Evolutionary conservation across 1,140 invertebrate genomes (phyloP), one percentile per base, ranked within the genome.

Genomic region (Calephelis virginiensis): DNA sequence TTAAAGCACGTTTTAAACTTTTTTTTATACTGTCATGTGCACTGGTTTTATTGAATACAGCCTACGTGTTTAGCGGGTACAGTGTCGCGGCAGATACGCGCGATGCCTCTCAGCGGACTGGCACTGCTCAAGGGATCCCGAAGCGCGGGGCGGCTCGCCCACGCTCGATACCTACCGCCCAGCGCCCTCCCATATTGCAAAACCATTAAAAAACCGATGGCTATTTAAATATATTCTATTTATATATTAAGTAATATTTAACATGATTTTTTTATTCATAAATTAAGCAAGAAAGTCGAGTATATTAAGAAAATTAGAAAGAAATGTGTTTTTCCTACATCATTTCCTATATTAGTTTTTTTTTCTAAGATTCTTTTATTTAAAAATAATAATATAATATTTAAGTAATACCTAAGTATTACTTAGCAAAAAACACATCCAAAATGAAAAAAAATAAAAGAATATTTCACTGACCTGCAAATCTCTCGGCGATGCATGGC

Each of bases 91-190:
- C 75, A 71, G 76, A 71, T 80, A 79, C 81, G 80, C 78, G 76
- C 78, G 76, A 65, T 71, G 67, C 69, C 77, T 80, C 74, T 75
- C 77, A 70, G 69, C 78, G 71, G 73, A 84, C 82, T 84, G 74
- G 67, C 40, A 43, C 40, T 43, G 40, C 71, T 77, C 60, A 63
- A 80, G 81, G 78, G 82, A 82, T 84, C 82, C 82, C 67, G 71
- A 67, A 69, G 74, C 78, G 79, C 82, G 81, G 83, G 82, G 83
- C 85, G 83, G 78, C 85, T 82, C 84, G 82, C 85, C 85, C 83
- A 87, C 86, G 87, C 83, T 90, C 87, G 78, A 88, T 89, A 88
- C 80, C 79, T 89, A 88, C 80, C 79, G 81, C 81, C 84, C 77
- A 78, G 71, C 81, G 76, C 85, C 88, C 86, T 85, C 88, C 86